Evolutionary conservation across 1,140 invertebrate genomes (phyloP).

Genomic region (Drosophila varians): DNA sequence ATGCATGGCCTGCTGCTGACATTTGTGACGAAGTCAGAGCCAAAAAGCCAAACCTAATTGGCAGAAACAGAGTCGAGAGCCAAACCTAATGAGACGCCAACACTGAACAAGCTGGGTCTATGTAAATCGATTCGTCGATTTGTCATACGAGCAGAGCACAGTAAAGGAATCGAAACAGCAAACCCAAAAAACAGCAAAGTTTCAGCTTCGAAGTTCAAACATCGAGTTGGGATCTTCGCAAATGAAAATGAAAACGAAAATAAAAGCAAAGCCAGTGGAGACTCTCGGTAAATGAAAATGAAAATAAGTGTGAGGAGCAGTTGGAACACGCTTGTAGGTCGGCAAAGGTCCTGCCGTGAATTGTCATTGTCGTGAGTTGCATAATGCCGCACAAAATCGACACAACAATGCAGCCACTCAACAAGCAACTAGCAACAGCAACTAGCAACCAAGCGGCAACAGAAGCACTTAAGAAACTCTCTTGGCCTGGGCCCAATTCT

Average conservation of each 20-base stretch:
- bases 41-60: constrained; percentile 57
- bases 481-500: constrained; percentile 65
- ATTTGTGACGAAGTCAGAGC: background rate
- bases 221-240: constrained; percentile 46
- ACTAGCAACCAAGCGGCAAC: constrained; percentile 20
- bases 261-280: constrained; percentile 11
- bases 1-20: background rate
- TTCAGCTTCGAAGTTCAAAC: background rate
- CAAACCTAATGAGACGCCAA: constrained; percentile 67
- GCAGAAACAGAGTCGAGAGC: constrained; percentile 35
- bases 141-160: constrained; percentile 65
- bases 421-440: constrained; percentile 7
- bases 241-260: constrained; percentile 39
- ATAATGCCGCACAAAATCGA: constrained; percentile 81
- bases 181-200: background rate
- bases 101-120: constrained; percentile 44
- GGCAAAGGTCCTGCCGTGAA: constrained; percentile 83
- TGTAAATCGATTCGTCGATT: constrained; percentile 78
- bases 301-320: constrained; percentile 55
- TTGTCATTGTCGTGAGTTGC: constrained; percentile 83
- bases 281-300: constrained; percentile 27
- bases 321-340: constrained; percentile 81
- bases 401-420: constrained; percentile 55
- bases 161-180: constrained; percentile 17
- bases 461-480: constrained; percentile 31